Evolutionary conservation across 2,113 vertebrate genomes (phyloP).

Genomic region (Brachyhypopomus occidentalis): DNA sequence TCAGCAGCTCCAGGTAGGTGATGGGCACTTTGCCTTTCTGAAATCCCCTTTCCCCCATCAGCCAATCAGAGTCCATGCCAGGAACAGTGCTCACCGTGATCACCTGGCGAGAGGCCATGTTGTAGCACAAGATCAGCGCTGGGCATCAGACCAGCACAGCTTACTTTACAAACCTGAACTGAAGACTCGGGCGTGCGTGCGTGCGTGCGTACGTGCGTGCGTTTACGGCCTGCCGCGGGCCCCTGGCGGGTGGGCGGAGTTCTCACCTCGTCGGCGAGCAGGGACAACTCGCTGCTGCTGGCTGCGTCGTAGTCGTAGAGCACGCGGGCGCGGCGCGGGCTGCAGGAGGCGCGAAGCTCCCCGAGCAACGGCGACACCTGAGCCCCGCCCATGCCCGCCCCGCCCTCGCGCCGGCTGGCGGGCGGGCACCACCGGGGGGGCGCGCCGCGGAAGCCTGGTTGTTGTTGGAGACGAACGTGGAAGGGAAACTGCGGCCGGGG

Average conservation of each 20-base stretch:
- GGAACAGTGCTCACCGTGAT: slow-evolving; percentile 91
- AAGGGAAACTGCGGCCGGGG: slow-evolving; percentile 82
- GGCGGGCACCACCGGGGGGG: slow-evolving; percentile 75
- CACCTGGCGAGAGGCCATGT: slow-evolving; percentile 72
- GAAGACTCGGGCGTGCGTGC: too few relatives aligned
- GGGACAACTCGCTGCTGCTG: slow-evolving; percentile 92
- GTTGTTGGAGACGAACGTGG: slow-evolving; percentile 87
- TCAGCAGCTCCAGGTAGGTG: slow-evolving; percentile 97
- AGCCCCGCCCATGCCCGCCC: too few relatives aligned
- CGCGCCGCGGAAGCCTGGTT: slow-evolving; percentile 81
- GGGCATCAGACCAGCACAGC: too few relatives aligned
- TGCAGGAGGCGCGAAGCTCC: slow-evolving; percentile 83
- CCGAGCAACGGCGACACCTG: slow-evolving; percentile 76
- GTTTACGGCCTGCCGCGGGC: too few relatives aligned
- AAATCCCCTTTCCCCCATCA: slow-evolving; percentile 94
- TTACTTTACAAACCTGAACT: too few relatives aligned
- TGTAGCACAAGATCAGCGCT: too few relatives aligned
- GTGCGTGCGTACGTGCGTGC: too few relatives aligned
- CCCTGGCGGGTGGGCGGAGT: too few relatives aligned
- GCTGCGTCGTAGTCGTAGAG: slow-evolving; percentile 97
- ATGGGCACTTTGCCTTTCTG: slow-evolving; percentile 98
- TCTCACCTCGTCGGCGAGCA: slow-evolving; percentile 94
- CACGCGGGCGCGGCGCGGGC: slow-evolving; percentile 89
- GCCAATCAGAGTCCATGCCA: slow-evolving; percentile 97
- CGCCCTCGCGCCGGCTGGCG: slow-evolving; percentile 65